Conservation (phyloP, 2,888 invertebrate species). For the Sepiola atlantica region DNA sequence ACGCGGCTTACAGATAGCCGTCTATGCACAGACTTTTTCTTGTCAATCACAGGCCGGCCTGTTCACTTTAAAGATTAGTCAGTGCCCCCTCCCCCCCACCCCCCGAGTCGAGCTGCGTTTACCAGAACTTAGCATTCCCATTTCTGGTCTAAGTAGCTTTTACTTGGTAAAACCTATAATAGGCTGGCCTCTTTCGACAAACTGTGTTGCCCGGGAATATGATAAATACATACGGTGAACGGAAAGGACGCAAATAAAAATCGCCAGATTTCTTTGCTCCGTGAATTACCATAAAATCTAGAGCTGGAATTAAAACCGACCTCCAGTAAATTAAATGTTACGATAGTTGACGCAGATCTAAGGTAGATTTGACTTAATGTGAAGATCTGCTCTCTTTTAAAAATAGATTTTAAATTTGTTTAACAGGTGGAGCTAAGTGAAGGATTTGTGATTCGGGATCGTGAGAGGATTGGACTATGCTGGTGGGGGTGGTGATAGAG, state of each 20-base stretch:
- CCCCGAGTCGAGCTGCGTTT: not conserved
- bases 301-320: not conserved
- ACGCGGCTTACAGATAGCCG: constrained; percentile 32
- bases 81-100: not conserved
- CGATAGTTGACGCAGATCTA: not conserved
- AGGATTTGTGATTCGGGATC: not conserved
- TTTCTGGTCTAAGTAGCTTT: constrained; percentile 32
- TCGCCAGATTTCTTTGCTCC: not conserved
- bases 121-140: constrained; percentile 20
- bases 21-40: constrained; percentile 32
- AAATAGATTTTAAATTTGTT: not conserved
- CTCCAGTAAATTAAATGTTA: not conserved
- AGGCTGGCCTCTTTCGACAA: not conserved
- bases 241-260: not conserved
- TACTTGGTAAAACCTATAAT: constrained; percentile 32
- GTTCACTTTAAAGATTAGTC: constrained; percentile 32
- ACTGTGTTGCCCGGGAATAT: constrained; percentile 23
- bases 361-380: not conserved
- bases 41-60: constrained; percentile 8
- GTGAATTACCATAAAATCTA: not conserved
- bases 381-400: not conserved
- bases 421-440: not conserved
- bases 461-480: not conserved
- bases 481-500: not conserved
- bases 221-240: not conserved